phyloP scores from a whole-genome alignment of 1,140 invertebrate species.

The Holotrichia oblita region DNA sequence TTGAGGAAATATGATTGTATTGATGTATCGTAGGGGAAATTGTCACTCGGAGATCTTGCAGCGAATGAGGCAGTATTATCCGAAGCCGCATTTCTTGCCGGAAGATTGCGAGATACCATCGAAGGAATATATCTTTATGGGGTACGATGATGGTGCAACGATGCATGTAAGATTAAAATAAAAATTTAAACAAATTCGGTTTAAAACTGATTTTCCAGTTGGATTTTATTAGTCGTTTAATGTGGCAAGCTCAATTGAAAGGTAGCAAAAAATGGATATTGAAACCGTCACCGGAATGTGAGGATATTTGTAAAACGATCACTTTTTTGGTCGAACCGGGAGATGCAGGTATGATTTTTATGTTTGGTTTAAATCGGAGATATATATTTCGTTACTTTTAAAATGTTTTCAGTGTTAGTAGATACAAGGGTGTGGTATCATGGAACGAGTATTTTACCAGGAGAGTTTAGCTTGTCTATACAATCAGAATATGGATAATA shows the following conservation, averaged over 20 bases:
- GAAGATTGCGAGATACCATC: constrained; percentile 86
- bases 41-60: constrained; percentile 83
- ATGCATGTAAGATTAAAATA: constrained; percentile 80
- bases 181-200: constrained; percentile 15
- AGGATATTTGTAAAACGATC: constrained; percentile 76
- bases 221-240: constrained; percentile 89
- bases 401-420: constrained; percentile 72
- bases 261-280: constrained; percentile 89
- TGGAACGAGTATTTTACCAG: constrained; percentile 82
- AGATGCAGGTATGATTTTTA: constrained; percentile 76
- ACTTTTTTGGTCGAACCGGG: constrained; percentile 84
- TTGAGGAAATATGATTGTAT: constrained; percentile 1
- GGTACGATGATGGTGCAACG: constrained; percentile 88
- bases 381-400: too few relatives aligned
- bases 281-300: constrained; percentile 89
- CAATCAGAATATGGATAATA: constrained; percentile 93
- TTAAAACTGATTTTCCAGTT: constrained; percentile 69
- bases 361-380: too few relatives aligned
- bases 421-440: constrained; percentile 96
- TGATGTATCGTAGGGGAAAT: constrained; percentile 74
- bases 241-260: constrained; percentile 93
- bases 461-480: constrained; percentile 88
- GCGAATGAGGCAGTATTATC: constrained; percentile 81
- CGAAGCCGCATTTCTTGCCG: constrained; percentile 87
- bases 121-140: constrained; percentile 94